Base-by-base conservation (phyloP, 2,888 invertebrate genomes). In the Pachycephus smyrnensis region DNA sequence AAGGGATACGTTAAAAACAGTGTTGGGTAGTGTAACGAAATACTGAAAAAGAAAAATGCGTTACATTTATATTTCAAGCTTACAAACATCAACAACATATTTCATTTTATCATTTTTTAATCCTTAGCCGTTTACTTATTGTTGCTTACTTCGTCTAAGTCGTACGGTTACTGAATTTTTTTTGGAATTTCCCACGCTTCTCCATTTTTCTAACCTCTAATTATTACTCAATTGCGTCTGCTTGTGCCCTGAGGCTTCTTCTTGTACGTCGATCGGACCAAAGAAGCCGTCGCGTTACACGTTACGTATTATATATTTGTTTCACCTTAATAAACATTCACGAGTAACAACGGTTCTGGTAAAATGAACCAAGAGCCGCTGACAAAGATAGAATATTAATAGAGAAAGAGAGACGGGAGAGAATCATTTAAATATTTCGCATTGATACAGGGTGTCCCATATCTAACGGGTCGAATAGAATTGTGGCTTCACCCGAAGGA, bases 11-110 rank as follows among this genome's bases (percentile, higher is more conserved):
- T 55, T 55, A 23, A 55, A 15, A 23, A 40, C 40, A 55, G 23
- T 23, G 40, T 23, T 23, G 40, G 40, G 40, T 23, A 15, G 6
- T 55, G 40, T 23, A 55, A 55, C 40, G 40, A 55, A 55, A 55
- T 55, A 55, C 23, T 55, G 40, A 55, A 23, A 84, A 84, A 88
- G n/a, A 35, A 77, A 89, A 88, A 89, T 89, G 90, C 89, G 85
- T 88, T 89, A 91, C 90, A 90, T 86, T 89, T 90, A 89, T 90
- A 90, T 89, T 90, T 90, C 87, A 90, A 90, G 90, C 90, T 90
- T 90, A 90, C 90, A 91, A 91, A 90, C 90, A 90, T 89, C 89
- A 91, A 90, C 89, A 89, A 89, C 86, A 89, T 86, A 86, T 88
- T 87, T 86, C 85, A 81, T 83, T 82, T 81, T 73, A 69, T 75